phyloP scores from a whole-genome alignment of 2,888 invertebrate genomes.

The Diogma glabrata region DNA sequence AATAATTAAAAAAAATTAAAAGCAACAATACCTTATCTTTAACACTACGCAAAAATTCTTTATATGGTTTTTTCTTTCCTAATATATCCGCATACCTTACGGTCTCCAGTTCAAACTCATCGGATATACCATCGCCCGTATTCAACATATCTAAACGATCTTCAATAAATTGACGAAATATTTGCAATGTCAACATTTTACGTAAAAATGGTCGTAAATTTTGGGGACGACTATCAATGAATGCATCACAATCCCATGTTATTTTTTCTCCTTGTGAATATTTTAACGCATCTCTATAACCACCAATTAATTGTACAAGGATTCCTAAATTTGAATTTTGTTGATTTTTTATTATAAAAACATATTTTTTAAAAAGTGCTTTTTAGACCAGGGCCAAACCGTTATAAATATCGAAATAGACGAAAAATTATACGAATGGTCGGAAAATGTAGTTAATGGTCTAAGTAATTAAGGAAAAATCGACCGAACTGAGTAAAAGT shows the following conservation, averaged over 20 bases:
- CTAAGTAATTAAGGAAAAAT: too few relatives aligned
- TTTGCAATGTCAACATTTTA: conserved; percentile 85
- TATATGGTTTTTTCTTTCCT: conserved; percentile 45
- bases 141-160: conserved; percentile 86
- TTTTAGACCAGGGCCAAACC: too few relatives aligned
- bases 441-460: too few relatives aligned
- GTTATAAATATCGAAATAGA: too few relatives aligned
- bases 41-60: conserved; percentile 76
- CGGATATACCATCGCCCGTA: conserved; percentile 83
- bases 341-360: conserved; percentile 87
- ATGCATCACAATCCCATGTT: conserved; percentile 77
- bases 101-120: conserved; percentile 90
- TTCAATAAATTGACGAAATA: conserved; percentile 89
- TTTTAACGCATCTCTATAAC: conserved; percentile 82
- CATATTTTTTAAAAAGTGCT: too few relatives aligned
- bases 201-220: conserved; percentile 80
- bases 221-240: conserved; percentile 72
- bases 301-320: conserved; percentile 87
- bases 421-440: too few relatives aligned
- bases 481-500: too few relatives aligned
- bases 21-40: conserved; percentile 62
- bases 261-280: conserved; percentile 60
- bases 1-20: conserved; percentile 1
- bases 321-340: conserved; percentile 81
- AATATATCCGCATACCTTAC: conserved; percentile 42